Base-by-base conservation (phyloP, 2,888 invertebrate species). In the Anticlea derivata region DNA sequence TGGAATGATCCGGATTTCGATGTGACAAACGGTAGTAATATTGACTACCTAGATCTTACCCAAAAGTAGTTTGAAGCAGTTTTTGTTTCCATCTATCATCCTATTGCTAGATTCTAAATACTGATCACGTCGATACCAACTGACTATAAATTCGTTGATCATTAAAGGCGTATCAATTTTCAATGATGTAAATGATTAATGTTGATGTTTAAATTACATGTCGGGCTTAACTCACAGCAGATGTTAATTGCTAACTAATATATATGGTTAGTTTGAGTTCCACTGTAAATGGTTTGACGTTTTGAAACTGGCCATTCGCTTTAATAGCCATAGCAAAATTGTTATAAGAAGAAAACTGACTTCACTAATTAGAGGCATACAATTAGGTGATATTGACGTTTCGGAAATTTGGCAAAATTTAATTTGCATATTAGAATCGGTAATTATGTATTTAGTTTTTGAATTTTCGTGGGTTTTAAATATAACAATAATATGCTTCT, bases 101-200 rank as follows among this genome's bases (percentile, higher is more conserved):
- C 11, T 35, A 38, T 41, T 31, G 31, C 38, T 24, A 11, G 29
- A 34, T 65, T 30, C 12, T 60, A 64, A 59, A 53, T 37, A 29
- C 24, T 52, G 50, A 49, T 63, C 57, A 41, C 52, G 47, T 50
- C 50, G 51, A 64, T 61, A 69, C 34, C 64, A 70, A 70, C 62
- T 66, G 58, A 69, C 68, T 65, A 70, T 73, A 68, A 66, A 73
- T 70, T 70, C 53, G 73, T 71, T 69, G 60, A 65, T 63, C 50
- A 60, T 63, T 60, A 59, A 56, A 46, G 35, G 47, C 57, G 37
- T 66, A 69, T 72, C 63, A 56, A 65, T 61, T 70, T 66, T 69
- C 66, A 70, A 70, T 69, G 33, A 64, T 66, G 62, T 64, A 65
- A 59, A 48, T 54, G 55, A 53, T 55, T 50, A 31, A 58, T 29